These are phyloP conservation scores for Drosophila biarmipes DNA, from an alignment of 1,140 invertebrate genomes.

Conservation along the genomic window DNA sequence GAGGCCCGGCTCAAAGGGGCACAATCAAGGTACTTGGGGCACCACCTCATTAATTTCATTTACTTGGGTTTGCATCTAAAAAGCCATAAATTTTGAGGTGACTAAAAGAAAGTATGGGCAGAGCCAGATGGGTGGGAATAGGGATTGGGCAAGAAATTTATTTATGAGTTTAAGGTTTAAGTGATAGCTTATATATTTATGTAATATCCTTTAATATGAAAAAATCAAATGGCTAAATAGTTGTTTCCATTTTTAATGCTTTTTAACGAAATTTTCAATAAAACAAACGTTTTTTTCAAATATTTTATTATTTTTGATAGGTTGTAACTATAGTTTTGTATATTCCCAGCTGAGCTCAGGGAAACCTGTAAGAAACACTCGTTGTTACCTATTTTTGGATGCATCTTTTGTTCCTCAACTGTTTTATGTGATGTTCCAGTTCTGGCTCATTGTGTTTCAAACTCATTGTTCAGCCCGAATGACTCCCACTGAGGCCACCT, in stretches of 20 bases:
- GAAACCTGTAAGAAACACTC: not conserved
- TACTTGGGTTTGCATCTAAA: not conserved
- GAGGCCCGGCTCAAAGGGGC: conserved; percentile 2
- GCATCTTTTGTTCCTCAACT: not conserved
- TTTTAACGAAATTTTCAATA: too few species aligned
- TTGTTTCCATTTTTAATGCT: too few species aligned
- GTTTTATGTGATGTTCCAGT: conserved; percentile 5
- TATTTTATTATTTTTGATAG: too few species aligned
- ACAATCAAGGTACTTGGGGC: conserved; percentile 6
- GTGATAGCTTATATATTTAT: too few species aligned
- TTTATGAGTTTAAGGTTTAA: too few species aligned
- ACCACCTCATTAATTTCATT: conserved; percentile 6
- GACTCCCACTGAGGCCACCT: not conserved
- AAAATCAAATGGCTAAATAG: too few species aligned
- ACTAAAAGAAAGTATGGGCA: not conserved
- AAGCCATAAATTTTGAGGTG: not conserved
- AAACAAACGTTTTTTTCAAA: too few species aligned
- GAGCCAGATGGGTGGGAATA: not conserved
- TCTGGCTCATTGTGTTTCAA: conserved; percentile 5
- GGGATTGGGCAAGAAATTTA: not conserved
- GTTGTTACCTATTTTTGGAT: not conserved
- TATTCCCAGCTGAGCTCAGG: too few species aligned
- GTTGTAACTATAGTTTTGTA: too few species aligned
- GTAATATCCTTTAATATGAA: too few species aligned
- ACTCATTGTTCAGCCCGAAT: conserved; percentile 6